Evolutionary conservation across 2,797 vertebrate genomes (phyloP), one percentile per base, ranked within the genome.

Genomic region (Myioborus melanocephalus): DNA sequence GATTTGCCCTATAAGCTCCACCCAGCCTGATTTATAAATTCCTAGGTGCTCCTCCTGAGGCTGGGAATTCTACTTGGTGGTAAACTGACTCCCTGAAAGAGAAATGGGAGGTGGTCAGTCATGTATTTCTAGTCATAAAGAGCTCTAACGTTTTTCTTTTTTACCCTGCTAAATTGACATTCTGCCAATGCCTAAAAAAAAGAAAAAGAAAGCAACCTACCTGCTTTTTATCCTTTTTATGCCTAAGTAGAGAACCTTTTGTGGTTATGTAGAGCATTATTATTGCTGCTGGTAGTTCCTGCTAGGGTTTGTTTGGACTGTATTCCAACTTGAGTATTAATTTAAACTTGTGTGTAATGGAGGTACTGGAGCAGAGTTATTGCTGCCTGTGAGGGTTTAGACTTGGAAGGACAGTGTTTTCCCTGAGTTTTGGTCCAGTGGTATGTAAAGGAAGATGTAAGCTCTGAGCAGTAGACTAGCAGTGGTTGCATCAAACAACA

Each of bases 401-500:
- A 24, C 10, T 70, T 55, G 44, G 30, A 83, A 63, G 39, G 50
- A 37, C 8, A 28, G 7, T 37, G 15, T 77, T 86, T 85, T 77
- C 32, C 27, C 15, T 72, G 20, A 7, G 12, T 79, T 76, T 77
- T 44, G n/a, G 34, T 77, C 19, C 6, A 13, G 32, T 5, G 3
- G 6, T 39, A 35, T 57, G 50, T 43, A 79, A 87, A 91, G 35
- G 46, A 61, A 72, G 60, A 41, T n/a, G 15, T 44, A 35, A 71
- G 53, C 50, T 64, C 27, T 26, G 17, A 94, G 66, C 32, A 76
- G 89, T 64, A 90, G 89, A 35, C 17, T 66, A 68, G 35, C 44
- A 95, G 70, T 15, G 44, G 78, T 84, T 87, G 71, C 55, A 76
- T 87, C 89, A 90, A 85, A 65, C 57, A 61, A 64, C 4, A 6